A percentile compares a stretch with the other conserved stretches of the same genome.
Evolutionary conservation across 2,113 vertebrate genomes (phyloP).

Genomic region (Ellobius talpinus): DNA sequence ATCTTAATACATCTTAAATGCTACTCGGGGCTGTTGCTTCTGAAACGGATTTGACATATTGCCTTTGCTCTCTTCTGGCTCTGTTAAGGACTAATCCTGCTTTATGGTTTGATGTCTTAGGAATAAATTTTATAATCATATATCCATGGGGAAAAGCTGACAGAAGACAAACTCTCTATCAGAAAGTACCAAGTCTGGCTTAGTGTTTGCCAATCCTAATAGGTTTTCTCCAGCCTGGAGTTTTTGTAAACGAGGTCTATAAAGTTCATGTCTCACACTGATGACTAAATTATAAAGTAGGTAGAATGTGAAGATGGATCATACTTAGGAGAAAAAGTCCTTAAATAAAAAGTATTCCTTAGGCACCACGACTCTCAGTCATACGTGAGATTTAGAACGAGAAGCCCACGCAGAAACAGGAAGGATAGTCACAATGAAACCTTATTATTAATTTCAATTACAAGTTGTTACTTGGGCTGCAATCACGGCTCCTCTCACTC

Average conservation of each 20-base stretch:
- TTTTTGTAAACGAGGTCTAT: constrained; percentile 11
- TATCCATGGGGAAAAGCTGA: neutral
- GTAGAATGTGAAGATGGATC: neutral
- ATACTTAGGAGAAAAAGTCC: constrained; percentile 10
- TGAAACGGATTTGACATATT: neutral
- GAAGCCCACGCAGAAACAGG: neutral
- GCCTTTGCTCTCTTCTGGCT: constrained; percentile 10
- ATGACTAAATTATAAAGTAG: constrained; percentile 27
- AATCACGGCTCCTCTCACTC: neutral
- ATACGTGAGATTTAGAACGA: neutral
- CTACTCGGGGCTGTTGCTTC: neutral
- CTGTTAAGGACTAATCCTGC: constrained; percentile 19
- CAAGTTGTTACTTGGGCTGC: constrained; percentile 42
- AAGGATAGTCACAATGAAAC: neutral
- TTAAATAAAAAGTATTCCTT: constrained; percentile 19
- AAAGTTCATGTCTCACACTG: neutral
- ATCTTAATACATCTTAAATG: neutral
- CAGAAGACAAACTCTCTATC: neutral
- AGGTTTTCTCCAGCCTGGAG: neutral
- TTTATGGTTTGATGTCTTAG: constrained; percentile 46
- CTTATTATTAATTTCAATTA: constrained; percentile 50
- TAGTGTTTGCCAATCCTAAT: neutral
- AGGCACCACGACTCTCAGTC: neutral
- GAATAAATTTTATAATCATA: neutral
- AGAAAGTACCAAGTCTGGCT: neutral